phyloP scores from a whole-genome alignment of 2,888 invertebrate species.

The Entomobrya multifasciata region DNA sequence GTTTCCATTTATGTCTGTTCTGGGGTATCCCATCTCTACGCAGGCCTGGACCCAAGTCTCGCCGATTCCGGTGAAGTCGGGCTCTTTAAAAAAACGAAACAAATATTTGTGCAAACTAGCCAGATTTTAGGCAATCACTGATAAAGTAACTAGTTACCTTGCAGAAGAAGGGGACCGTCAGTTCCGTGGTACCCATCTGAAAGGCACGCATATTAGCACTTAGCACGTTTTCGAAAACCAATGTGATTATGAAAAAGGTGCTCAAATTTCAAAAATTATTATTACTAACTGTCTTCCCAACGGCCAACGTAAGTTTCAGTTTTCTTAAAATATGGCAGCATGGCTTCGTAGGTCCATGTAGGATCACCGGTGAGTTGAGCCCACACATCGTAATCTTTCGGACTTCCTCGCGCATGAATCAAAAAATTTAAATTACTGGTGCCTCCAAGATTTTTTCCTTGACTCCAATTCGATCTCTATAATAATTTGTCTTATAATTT shows the following conservation, averaged over 20 bases:
- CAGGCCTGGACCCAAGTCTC: conserved; percentile 83
- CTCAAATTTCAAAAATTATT: not conserved
- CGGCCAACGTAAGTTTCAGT: conserved; percentile 80
- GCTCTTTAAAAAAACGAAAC: conserved; percentile 79
- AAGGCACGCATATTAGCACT: too few species aligned
- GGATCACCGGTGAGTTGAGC: conserved; percentile 71
- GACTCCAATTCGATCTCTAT: conserved; percentile 82
- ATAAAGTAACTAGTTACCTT: conserved; percentile 38
- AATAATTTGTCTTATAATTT: not conserved
- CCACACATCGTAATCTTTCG: conserved; percentile 84
- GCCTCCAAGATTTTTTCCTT: conserved; percentile 89
- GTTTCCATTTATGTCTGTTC: conserved; percentile 82
- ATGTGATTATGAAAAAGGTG: not conserved
- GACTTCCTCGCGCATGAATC: conserved; percentile 87
- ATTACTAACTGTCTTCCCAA: conserved; percentile 77
- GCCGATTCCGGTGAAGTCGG: conserved; percentile 84
- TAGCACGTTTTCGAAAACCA: too few species aligned
- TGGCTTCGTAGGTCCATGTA: conserved; percentile 63
- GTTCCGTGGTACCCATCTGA: conserved; percentile 60
- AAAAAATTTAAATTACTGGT: conserved; percentile 89
- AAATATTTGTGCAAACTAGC: not conserved
- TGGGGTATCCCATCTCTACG: conserved; percentile 84
- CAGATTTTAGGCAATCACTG: too few species aligned
- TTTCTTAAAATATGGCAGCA: conserved; percentile 82
- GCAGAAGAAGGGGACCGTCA: conserved; percentile 40